Conservation (phyloP, 53 echinoderm and acorn worm species). For the Luidia sarsii region DNA sequence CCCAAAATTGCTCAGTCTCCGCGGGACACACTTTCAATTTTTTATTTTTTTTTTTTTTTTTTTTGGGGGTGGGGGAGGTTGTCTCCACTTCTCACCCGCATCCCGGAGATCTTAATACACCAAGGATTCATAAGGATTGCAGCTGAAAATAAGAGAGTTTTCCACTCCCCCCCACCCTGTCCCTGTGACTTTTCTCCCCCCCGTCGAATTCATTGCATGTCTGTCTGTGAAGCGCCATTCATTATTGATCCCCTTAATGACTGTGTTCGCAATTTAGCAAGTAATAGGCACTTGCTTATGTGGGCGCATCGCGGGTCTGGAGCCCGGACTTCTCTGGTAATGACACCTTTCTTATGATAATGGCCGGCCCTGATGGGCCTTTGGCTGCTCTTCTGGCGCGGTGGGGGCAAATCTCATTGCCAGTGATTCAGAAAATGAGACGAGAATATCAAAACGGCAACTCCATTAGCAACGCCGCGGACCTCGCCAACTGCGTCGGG, state of each 20-base stretch:
- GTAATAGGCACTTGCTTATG: slow-evolving; percentile 58
- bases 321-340: not conserved
- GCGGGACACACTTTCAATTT: too few species aligned
- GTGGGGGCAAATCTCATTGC: slow-evolving; percentile 43
- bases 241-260: slow-evolving; percentile 52
- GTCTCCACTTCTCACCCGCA: too few species aligned
- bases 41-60: too few species aligned
- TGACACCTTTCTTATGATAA: slow-evolving; percentile 60
- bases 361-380: slow-evolving; percentile 33
- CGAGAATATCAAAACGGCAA: slow-evolving; percentile 27
- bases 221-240: slow-evolving; percentile 35
- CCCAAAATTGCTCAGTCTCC: too few species aligned
- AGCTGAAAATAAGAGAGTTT: not conserved
- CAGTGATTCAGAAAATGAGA: slow-evolving; percentile 49
- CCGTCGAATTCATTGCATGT: slow-evolving; percentile 30
- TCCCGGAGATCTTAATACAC: too few species aligned
- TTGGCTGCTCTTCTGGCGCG: slow-evolving; percentile 10
- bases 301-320: not conserved
- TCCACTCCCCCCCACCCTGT: not conserved
- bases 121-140: too few species aligned
- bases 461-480: too few species aligned
- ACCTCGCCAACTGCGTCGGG: too few species aligned
- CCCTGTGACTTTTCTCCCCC: not conserved
- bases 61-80: too few species aligned
- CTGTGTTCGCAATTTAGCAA: slow-evolving; percentile 53